Conservation (phyloP, 2,888 invertebrate genomes). For the Erebia ligea region DNA sequence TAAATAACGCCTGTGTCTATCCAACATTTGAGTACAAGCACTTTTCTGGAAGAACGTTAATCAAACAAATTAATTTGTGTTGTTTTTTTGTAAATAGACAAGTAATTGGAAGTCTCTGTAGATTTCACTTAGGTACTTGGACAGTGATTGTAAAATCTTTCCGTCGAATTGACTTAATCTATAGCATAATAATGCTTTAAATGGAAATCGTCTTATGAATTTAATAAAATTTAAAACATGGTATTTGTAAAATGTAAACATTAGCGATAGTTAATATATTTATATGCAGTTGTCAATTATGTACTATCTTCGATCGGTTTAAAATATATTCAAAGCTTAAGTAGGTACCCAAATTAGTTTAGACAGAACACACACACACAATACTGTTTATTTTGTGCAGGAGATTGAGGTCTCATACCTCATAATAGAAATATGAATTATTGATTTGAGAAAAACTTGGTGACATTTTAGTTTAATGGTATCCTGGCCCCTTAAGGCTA, state of each 20-base stretch:
- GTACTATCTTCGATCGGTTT: constrained; percentile 64
- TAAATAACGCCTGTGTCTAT: too few species aligned
- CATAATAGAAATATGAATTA: too few species aligned
- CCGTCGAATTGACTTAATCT: constrained; percentile 37
- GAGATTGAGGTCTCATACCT: too few species aligned
- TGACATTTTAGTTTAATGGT: too few species aligned
- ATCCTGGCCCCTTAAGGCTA: too few species aligned
- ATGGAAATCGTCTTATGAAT: constrained; percentile 80
- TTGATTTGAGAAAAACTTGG: too few species aligned
- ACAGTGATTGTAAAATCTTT: constrained; percentile 28
- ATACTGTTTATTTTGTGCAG: too few species aligned
- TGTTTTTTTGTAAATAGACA: background rate
- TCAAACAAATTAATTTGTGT: too few species aligned
- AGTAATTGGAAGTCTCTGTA: background rate
- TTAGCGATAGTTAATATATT: constrained; percentile 64
- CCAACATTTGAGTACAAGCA: too few species aligned
- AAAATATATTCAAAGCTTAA: constrained; percentile 48
- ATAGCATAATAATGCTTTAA: constrained; percentile 80
- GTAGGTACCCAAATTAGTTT: constrained; percentile 31
- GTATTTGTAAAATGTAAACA: constrained; percentile 64
- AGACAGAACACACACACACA: constrained; percentile 30
- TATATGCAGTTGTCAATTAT: constrained; percentile 69
- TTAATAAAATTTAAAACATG: constrained; percentile 72
- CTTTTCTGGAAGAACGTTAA: too few species aligned
- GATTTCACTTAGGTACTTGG: constrained; percentile 11